A percentile compares a stretch with the other conserved stretches of the same genome.
Conservation (phyloP, 2,113 vertebrate genomes). For the Oreochromis spilurus region DNA sequence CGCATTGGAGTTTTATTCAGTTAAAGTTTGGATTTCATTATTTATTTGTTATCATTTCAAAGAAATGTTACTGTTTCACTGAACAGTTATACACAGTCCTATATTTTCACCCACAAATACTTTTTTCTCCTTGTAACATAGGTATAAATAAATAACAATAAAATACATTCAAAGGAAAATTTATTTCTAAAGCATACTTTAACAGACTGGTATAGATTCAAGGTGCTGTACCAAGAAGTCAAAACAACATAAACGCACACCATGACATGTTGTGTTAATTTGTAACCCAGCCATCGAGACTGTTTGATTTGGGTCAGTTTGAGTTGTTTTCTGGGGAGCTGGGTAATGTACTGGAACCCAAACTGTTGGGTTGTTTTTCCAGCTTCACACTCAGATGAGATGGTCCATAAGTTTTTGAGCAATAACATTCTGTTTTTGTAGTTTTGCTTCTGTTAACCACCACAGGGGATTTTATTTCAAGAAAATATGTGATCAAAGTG, state of each 20-base stretch:
- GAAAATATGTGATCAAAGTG: neutral
- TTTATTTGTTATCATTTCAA: neutral
- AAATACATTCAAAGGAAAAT: neutral
- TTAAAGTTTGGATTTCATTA: neutral
- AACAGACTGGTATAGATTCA: neutral
- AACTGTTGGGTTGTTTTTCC: neutral
- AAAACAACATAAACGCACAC: neutral
- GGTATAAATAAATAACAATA: neutral
- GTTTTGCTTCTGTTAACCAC: neutral
- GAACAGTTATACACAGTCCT: neutral
- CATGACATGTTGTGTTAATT: neutral
- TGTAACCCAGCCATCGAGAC: neutral
- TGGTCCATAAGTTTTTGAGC: neutral
- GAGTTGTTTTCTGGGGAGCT: neutral
- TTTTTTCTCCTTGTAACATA: neutral
- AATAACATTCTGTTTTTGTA: neutral
- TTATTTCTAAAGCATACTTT: neutral
- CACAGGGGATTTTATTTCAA: neutral
- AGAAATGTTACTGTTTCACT: neutral
- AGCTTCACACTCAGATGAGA: neutral
- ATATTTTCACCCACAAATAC: neutral
- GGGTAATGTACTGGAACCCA: neutral
- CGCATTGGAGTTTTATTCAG: neutral
- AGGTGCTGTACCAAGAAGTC: neutral
- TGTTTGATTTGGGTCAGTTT: neutral